Percentiles rank a stretch among this genome's conserved stretches.
These are phyloP conservation scores for Recurvirostra avosetta DNA, from an alignment of 2,113 vertebrate species.

Conservation along the genomic window DNA sequence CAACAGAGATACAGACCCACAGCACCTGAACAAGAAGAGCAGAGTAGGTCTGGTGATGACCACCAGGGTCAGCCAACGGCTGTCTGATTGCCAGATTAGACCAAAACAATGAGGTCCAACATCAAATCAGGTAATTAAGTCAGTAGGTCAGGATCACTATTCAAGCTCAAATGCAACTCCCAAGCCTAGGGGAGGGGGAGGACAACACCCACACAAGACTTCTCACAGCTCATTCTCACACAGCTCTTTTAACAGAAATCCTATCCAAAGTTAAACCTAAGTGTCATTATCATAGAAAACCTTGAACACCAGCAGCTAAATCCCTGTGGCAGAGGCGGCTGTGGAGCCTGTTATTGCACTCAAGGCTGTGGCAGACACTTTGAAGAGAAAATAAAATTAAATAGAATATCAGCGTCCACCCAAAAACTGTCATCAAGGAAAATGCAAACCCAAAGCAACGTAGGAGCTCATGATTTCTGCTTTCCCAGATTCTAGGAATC, in stretches of 20 bases:
- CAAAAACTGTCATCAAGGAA: background rate
- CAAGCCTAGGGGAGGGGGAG: rapidly evolving
- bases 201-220: background rate
- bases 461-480: background rate
- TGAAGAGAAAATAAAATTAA: background rate
- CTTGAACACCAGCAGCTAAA: background rate
- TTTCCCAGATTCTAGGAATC: background rate
- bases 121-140: background rate
- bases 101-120: background rate
- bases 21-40: background rate
- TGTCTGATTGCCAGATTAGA: background rate
- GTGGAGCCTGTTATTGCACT: background rate
- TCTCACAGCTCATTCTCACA: background rate
- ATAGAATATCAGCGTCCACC: background rate
- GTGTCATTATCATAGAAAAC: background rate
- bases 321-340: background rate
- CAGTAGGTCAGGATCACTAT: background rate
- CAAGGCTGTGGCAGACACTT: background rate
- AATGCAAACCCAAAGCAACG: background rate
- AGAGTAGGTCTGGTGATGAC: background rate
- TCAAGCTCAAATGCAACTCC: background rate
- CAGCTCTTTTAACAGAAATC: background rate
- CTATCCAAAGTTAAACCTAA: background rate
- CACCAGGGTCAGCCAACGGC: background rate
- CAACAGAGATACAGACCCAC: rapidly evolving